Evolutionary conservation across 2,888 invertebrate genomes (phyloP), one percentile per base, ranked within the genome.

Genomic region (Dusona sp.): DNA sequence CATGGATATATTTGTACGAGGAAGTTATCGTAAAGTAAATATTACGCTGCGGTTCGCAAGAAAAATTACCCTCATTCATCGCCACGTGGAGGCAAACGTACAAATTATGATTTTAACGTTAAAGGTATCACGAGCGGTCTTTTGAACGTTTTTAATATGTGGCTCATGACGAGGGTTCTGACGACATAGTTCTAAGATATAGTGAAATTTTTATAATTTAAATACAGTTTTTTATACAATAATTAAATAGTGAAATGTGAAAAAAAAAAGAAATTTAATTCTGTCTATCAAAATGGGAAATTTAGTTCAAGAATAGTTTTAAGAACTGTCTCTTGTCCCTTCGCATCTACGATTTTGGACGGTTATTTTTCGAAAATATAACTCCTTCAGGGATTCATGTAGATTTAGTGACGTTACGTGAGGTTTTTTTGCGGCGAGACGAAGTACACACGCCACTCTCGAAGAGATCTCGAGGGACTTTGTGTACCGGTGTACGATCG

Each of bases 391-490:
- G 3, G 36, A 36, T 36, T 33, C 33, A 33, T n/a, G 22, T 29
- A 68, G 8, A 54, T 38, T 38, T 42, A 25, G 45, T 51, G 61
- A 22, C 25, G 57, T 67, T 74, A 22, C 77, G 72, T 65, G 38
- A 74, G 65, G 81, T 67, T 74, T 74, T 74, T 42, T 51, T 57
- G 73, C 72, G 77, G 74, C 84, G 87, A 86, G 87, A 67, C 84
- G 29, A 51, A 29, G 79, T 48, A 57, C 65, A 72, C 81, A 70
- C 79, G 83, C 74, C 83, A 75, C 70, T 80, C 84, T 85, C 79
- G 70, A 81, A 85, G 85, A 89, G 89, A 87, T 89, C 90, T 88
- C 90, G 64, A 83, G 90, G 82, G 90, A 89, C 85, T 74, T 84
- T 83, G 54, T 75, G 72, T 36, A 82, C 85, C 78, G 87, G 85